Conservation (phyloP, 1,140 invertebrate species). For the Aphaenogaster rudis region DNA sequence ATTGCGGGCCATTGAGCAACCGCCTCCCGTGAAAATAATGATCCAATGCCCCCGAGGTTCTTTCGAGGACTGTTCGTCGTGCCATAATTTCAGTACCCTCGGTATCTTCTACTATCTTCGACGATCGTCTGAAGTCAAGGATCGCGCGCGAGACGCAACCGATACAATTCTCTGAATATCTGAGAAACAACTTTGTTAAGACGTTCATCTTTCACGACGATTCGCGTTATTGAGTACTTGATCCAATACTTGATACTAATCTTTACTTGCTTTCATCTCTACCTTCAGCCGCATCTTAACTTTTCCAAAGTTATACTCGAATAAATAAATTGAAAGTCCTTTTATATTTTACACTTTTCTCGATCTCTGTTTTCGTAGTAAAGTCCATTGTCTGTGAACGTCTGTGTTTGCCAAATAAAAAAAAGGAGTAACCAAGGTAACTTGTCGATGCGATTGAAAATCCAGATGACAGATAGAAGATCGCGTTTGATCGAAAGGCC, state of each 20-base stretch:
- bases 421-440: neutral
- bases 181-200: constrained; percentile 17
- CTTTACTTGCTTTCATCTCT: neutral
- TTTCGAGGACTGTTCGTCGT: constrained; percentile 67
- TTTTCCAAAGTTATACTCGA: neutral
- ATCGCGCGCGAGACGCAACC: constrained; percentile 49
- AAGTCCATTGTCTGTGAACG: neutral
- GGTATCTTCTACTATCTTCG: constrained; percentile 65
- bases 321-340: constrained; percentile 18
- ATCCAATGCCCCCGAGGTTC: constrained; percentile 67
- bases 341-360: neutral
- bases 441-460: neutral
- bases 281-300: neutral
- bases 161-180: constrained; percentile 62
- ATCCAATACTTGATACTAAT: neutral
- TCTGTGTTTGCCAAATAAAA: neutral
- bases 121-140: constrained; percentile 34
- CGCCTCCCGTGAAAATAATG: constrained; percentile 78
- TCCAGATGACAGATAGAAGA: neutral
- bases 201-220: neutral
- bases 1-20: constrained; percentile 76
- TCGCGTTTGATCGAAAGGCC: neutral
- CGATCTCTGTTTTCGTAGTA: neutral
- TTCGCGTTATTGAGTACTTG: neutral
- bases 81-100: constrained; percentile 67